Conservation (phyloP, 2,888 invertebrate species). For the Nemapogon koenigi region DNA sequence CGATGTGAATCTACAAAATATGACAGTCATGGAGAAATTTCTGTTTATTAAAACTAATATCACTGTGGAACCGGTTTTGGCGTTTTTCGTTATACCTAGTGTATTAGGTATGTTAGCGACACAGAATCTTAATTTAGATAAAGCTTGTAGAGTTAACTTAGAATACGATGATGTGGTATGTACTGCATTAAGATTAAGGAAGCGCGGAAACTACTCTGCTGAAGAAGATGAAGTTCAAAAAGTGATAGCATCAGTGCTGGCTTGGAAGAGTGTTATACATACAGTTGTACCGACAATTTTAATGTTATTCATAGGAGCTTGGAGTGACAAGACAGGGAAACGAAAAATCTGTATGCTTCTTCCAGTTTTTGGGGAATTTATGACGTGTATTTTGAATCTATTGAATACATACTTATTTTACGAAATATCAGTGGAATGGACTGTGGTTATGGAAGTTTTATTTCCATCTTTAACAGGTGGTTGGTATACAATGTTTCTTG, state of each 20-base stretch:
- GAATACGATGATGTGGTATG: slow-evolving; percentile 73
- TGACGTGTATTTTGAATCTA: slow-evolving; percentile 54
- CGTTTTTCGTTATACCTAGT: slow-evolving; percentile 70
- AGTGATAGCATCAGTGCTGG: slow-evolving; percentile 58
- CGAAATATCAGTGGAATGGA: slow-evolving; percentile 58
- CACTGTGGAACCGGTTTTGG: slow-evolving; percentile 71
- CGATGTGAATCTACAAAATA: slow-evolving; percentile 27
- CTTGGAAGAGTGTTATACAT: slow-evolving; percentile 62
- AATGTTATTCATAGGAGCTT: slow-evolving; percentile 67
- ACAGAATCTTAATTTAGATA: slow-evolving; percentile 84
- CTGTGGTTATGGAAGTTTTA: slow-evolving; percentile 58
- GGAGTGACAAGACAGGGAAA: slow-evolving; percentile 66
- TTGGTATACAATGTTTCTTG: slow-evolving; percentile 64
- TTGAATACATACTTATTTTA: slow-evolving; percentile 62
- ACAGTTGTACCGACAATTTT: slow-evolving; percentile 59
- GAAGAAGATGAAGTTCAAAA: slow-evolving; percentile 72
- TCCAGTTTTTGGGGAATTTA: slow-evolving; percentile 62
- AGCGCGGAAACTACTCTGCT: slow-evolving; percentile 69
- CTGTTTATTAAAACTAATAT: slow-evolving; percentile 60
- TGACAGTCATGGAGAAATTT: slow-evolving; percentile 48
- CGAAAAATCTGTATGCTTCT: slow-evolving; percentile 66
- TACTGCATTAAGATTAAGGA: slow-evolving; percentile 71
- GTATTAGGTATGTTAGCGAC: slow-evolving; percentile 75
- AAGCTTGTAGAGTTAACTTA: slow-evolving; percentile 84
- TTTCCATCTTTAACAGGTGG: slow-evolving; percentile 60